Base-by-base conservation (phyloP, 2,797 vertebrate genomes). In the Columba guinea region DNA sequence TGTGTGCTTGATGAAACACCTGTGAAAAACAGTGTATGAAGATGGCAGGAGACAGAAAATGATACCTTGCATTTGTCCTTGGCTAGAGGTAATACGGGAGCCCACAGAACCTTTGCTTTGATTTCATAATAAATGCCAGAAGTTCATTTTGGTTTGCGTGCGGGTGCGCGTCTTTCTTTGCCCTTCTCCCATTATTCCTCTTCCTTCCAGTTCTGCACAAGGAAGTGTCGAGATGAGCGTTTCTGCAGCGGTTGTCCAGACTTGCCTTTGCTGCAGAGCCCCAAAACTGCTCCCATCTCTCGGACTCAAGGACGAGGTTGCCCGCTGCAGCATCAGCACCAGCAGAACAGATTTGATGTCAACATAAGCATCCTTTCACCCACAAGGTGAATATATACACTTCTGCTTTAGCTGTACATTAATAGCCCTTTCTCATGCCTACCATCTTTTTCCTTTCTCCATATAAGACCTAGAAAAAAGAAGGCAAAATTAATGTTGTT, bases 301-400 rank as follows among this genome's bases (percentile, higher is more conserved):
- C 9, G 19, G 34, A 41, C 53, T 20, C 4, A 8, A 28, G 23
- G 35, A 49, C 0, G 8, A 41, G 55, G 41, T 73, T 74, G 14
- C 27, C 23, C 0, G 2, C 74, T 32, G 27, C 20, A 3, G 48
- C 27, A 6, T 21, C 13, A 41, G 16, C 59, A 53, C n/a, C 11
- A 1, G 4, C 24, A 4, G 19, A n/a, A 28, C 39, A 32, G 34
- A 24, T 26, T 53, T 1, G 0, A 64, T 24, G 28, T 49, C 27
- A 13, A 7, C 0, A 0, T 11, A 8, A 56, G 64, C 82, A 62
- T 62, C 58, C 62, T 48, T 71, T 71, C 39, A 51, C 30, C 30
- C 48, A 23, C 1, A 0, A 63, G 7, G n/a, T 41, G 32, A 64
- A 26, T 34, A 14, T 32, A n/a, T 37, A 22, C 0, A 0, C n/a